These are phyloP conservation scores for Dicaeum eximium DNA, from an alignment of 2,113 vertebrate species.

Conservation along the genomic window DNA sequence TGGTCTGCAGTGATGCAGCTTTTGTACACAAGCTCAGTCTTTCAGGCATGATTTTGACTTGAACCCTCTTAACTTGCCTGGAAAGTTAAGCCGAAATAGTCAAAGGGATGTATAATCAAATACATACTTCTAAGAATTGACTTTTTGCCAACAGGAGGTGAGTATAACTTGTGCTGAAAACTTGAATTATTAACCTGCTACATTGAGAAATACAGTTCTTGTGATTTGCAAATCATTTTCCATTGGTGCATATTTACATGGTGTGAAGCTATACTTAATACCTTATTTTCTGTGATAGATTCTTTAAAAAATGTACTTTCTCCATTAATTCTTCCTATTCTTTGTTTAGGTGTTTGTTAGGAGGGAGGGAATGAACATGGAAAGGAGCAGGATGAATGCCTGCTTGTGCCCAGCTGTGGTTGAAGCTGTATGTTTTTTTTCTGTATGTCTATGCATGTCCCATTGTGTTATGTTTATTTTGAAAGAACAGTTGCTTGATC, in stretches of 20 bases:
- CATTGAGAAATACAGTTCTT: not conserved
- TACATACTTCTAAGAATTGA: not conserved
- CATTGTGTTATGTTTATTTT: not conserved
- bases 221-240: not conserved
- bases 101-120: not conserved
- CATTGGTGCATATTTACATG: not conserved
- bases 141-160: not conserved
- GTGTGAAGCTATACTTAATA: not conserved
- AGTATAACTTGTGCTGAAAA: not conserved
- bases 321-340: not conserved
- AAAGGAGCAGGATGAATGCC: not conserved
- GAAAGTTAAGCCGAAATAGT: not conserved
- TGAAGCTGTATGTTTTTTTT: not conserved
- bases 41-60: not conserved
- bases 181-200: not conserved
- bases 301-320: not conserved
- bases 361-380: not conserved
- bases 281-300: not conserved
- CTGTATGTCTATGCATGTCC: not conserved
- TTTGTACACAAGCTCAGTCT: not conserved
- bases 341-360: not conserved
- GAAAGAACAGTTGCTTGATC: not conserved
- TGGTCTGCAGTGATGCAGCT: not conserved
- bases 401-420: not conserved
- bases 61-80: not conserved